Evolutionary conservation across 2,113 vertebrate species (phyloP).

Genomic region (pig (Sus scrofa)): DNA sequence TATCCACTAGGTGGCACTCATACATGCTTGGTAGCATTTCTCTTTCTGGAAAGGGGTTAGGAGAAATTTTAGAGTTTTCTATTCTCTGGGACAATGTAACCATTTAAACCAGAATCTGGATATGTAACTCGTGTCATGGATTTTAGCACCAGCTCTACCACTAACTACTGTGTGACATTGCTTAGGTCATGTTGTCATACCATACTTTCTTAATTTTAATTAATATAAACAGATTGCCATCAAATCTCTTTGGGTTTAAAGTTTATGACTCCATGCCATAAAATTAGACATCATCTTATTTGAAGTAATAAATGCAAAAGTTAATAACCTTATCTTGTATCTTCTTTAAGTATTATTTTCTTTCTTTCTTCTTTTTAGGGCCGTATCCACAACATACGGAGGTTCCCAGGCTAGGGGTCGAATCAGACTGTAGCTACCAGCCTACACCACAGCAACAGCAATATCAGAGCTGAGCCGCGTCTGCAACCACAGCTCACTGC

Average conservation of each 20-base stretch:
- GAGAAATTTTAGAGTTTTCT: background rate
- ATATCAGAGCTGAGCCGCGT: too few relatives aligned
- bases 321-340: background rate
- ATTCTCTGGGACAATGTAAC: background rate
- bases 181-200: background rate
- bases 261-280: background rate
- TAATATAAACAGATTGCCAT: background rate
- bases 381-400: too few relatives aligned
- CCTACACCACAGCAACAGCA: too few relatives aligned
- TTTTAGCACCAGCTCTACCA: background rate
- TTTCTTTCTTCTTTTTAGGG: too few relatives aligned
- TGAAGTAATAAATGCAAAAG: background rate
- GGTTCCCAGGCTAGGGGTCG: too few relatives aligned
- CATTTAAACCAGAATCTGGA: background rate
- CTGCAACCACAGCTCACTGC: too few relatives aligned
- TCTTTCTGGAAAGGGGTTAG: background rate
- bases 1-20: slow-evolving; percentile 63
- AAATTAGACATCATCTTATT: background rate
- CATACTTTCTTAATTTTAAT: background rate
- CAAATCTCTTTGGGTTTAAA: background rate
- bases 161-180: background rate
- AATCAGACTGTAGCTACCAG: too few relatives aligned
- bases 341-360: slow-evolving; percentile 41
- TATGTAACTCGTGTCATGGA: background rate
- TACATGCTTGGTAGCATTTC: background rate